Percentiles rank a stretch among this genome's conserved stretches.
These are phyloP conservation scores for Meloidogyne exigua DNA, from an alignment of 1,140 invertebrate species.

Conservation along the genomic window DNA sequence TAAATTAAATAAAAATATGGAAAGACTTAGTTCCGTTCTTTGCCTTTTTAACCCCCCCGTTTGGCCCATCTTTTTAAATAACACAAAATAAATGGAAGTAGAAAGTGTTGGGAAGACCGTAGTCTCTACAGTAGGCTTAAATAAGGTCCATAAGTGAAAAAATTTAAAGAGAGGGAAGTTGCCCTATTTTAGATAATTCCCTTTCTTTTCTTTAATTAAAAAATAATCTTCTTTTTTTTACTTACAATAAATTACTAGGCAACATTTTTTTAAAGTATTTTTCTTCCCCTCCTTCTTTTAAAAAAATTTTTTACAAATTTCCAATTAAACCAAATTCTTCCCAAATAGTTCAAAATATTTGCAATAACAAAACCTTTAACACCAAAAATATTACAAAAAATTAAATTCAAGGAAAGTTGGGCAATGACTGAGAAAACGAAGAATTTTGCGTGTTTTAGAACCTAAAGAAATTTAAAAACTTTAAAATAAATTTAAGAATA, in stretches of 20 bases:
- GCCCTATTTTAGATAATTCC: too few species aligned
- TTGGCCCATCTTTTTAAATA: too few species aligned
- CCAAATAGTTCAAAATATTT: conserved; percentile 36
- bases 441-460: conserved; percentile 35
- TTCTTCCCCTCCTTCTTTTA: background rate
- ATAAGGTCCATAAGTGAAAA: too few species aligned
- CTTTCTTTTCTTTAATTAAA: too few species aligned
- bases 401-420: conserved; percentile 36
- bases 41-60: too few species aligned
- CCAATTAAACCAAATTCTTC: conserved; percentile 46
- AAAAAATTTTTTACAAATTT: conserved; percentile 14
- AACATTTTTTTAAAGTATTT: conserved; percentile 6
- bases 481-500: conserved; percentile 11
- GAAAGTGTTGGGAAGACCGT: too few species aligned
- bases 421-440: conserved; percentile 30
- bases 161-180: too few species aligned
- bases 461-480: conserved; percentile 7
- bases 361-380: conserved; percentile 46
- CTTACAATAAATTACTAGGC: conserved; percentile 16
- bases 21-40: too few species aligned
- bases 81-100: too few species aligned
- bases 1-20: too few species aligned
- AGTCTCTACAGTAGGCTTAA: too few species aligned
- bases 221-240: background rate
- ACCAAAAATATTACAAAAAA: conserved; percentile 31